Conservation (phyloP, 1,140 invertebrate genomes). For the Drosophila malerkotliana region DNA sequence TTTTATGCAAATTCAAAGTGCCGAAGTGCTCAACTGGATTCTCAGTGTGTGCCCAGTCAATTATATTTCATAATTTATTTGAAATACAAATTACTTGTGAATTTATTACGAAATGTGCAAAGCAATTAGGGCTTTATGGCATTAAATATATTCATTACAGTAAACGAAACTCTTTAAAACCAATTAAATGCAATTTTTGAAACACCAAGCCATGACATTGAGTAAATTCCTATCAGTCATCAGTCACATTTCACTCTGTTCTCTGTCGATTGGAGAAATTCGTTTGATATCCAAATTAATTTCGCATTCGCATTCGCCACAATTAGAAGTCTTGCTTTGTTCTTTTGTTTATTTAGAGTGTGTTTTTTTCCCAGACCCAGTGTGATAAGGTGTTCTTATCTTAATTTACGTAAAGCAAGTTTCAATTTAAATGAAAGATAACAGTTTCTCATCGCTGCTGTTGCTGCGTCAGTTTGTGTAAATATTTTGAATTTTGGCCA, state of each 20-base stretch:
- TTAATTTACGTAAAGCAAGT: conserved; percentile 61
- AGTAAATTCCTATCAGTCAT: conserved; percentile 8
- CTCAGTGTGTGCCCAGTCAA: conserved; percentile 28
- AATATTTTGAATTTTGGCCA: conserved; percentile 47
- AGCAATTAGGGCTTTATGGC: conserved; percentile 24
- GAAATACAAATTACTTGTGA: conserved; percentile 45
- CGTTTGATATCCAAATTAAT: conserved; percentile 13
- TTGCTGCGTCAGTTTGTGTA: conserved; percentile 48
- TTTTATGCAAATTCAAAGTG: conserved; percentile 68
- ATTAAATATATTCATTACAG: conserved; percentile 32
- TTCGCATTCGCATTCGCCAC: conserved; percentile 40
- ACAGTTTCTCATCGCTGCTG: conserved; percentile 23
- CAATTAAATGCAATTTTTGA: conserved; percentile 43
- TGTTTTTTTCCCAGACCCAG: conserved; percentile 19
- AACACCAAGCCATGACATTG: neutral
- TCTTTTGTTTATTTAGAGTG: conserved; percentile 26
- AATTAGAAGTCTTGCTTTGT: conserved; percentile 28
- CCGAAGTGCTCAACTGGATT: conserved; percentile 50
- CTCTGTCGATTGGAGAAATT: conserved; percentile 22
- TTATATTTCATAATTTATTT: conserved; percentile 63
- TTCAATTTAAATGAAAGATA: conserved; percentile 65
- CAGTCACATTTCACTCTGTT: conserved; percentile 13
- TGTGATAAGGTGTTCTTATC: conserved; percentile 66
- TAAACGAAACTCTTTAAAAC: conserved; percentile 39
- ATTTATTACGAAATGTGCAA: conserved; percentile 58